Conservation (phyloP, 1,140 invertebrate genomes). For the Marisa cornuarietis region DNA sequence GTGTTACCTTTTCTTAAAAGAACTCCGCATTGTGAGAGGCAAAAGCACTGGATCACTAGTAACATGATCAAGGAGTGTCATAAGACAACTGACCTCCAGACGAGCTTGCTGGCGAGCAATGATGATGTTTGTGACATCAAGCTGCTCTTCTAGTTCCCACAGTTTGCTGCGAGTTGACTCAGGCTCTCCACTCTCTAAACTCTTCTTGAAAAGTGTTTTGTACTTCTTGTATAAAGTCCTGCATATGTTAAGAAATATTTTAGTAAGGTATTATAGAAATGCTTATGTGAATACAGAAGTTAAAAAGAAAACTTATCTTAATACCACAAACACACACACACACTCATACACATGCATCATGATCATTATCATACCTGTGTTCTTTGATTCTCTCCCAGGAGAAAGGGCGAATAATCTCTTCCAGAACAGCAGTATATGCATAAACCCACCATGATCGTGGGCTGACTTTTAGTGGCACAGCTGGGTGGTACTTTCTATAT, state of each 20-base stretch:
- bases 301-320: not conserved
- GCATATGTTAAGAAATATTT: not conserved
- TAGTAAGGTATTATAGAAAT: not conserved
- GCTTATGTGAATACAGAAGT: not conserved
- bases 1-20: too few relatives aligned
- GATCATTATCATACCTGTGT: constrained; percentile 69
- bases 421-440: constrained; percentile 77
- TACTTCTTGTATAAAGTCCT: constrained; percentile 78
- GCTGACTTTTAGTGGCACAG: constrained; percentile 64
- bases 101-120: constrained; percentile 84
- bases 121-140: constrained; percentile 80
- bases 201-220: constrained; percentile 77
- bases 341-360: too few relatives aligned
- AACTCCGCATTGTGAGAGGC: too few relatives aligned
- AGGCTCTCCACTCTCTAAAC: constrained; percentile 77
- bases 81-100: constrained; percentile 70
- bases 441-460: constrained; percentile 80
- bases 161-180: constrained; percentile 79
- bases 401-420: constrained; percentile 78
- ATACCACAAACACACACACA: not conserved
- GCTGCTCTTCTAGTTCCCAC: constrained; percentile 78
- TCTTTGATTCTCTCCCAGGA: constrained; percentile 78
- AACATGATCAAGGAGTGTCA: not conserved
- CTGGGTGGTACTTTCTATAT: constrained; percentile 69
- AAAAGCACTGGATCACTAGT: too few relatives aligned